Evolutionary conservation across 2,797 vertebrate species (phyloP).

Genomic region (Spheniscus humboldti): DNA sequence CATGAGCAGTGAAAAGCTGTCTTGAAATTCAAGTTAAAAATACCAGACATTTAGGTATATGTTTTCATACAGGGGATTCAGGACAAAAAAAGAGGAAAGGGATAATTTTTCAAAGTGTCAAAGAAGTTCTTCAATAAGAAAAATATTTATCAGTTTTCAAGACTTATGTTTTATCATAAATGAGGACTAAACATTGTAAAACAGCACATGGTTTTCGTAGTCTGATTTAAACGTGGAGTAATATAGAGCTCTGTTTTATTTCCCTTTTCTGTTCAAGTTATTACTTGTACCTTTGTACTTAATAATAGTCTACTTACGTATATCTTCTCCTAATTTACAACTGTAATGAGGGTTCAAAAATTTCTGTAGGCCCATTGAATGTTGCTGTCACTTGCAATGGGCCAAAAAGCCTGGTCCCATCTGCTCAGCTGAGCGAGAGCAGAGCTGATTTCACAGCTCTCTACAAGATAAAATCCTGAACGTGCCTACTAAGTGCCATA

Average conservation of each 20-base stretch:
- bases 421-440: background rate
- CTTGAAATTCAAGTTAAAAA: background rate
- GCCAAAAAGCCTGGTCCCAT: background rate
- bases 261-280: background rate
- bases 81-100: background rate
- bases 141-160: background rate
- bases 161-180: background rate
- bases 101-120: background rate
- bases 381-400: background rate
- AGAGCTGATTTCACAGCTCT: background rate
- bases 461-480: background rate
- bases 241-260: background rate
- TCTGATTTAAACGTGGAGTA: background rate
- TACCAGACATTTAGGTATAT: background rate
- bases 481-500: too few relatives aligned
- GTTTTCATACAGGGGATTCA: too few relatives aligned
- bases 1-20: background rate
- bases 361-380: background rate
- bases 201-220: background rate
- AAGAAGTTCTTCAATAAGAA: background rate
- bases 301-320: background rate
- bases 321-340: background rate
- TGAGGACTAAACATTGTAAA: background rate
- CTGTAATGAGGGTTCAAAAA: background rate
- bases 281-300: background rate